These are phyloP conservation scores for Tiliacea aurago DNA, from an alignment of 2,888 invertebrate genomes.

Conservation along the genomic window DNA sequence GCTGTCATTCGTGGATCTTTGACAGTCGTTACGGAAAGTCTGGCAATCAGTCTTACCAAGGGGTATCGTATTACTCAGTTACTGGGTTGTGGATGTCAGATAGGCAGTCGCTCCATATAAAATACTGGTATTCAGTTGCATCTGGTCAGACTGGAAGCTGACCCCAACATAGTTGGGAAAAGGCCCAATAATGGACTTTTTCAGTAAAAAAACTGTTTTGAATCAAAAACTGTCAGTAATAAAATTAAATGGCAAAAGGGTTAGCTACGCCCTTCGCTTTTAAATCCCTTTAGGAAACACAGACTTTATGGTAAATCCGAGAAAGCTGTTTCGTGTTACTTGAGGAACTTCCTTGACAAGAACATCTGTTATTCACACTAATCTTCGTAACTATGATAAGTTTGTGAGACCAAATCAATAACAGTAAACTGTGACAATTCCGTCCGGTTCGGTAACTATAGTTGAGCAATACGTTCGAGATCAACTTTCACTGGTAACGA, in stretches of 20 bases:
- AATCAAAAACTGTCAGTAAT: neutral
- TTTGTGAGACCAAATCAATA: constrained; percentile 55
- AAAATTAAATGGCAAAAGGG: neutral
- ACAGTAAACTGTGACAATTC: constrained; percentile 63
- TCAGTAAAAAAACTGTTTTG: neutral
- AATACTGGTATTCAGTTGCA: too few relatives aligned
- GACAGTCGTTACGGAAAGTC: too few relatives aligned
- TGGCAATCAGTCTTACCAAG: too few relatives aligned
- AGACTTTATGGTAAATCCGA: neutral
- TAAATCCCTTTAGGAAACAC: neutral
- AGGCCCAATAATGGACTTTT: too few relatives aligned
- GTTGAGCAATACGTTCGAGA: constrained; percentile 71
- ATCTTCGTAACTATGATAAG: constrained; percentile 47
- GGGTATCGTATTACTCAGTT: too few relatives aligned
- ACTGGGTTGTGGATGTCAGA: too few relatives aligned
- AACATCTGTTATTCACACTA: constrained; percentile 21
- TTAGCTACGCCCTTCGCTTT: neutral
- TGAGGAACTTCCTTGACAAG: constrained; percentile 18
- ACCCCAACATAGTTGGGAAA: too few relatives aligned
- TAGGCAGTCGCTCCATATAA: too few relatives aligned
- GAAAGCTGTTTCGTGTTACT: constrained; percentile 23
- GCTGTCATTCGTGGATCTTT: too few relatives aligned
- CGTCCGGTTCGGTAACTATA: constrained; percentile 71
- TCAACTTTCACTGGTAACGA: constrained; percentile 83
- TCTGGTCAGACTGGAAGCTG: too few relatives aligned